phyloP scores from a whole-genome alignment of 2,797 vertebrate genomes.

The Eulemur rubriventer region DNA sequence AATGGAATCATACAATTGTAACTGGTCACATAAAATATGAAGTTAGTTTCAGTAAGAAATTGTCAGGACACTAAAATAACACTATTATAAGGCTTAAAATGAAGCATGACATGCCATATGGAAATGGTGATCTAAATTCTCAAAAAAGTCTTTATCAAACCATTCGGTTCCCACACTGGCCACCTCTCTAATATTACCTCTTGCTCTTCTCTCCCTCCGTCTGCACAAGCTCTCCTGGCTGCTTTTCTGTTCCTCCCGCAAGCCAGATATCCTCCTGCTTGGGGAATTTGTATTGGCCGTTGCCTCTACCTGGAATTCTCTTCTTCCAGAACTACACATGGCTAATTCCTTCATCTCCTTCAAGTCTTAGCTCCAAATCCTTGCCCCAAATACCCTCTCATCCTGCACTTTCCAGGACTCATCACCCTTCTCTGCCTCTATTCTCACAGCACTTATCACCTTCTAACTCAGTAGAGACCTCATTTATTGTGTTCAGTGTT shows the following conservation, averaged over 20 bases:
- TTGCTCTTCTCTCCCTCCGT: not conserved
- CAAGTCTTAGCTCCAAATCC: not conserved
- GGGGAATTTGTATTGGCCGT: not conserved
- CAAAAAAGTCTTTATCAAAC: not conserved
- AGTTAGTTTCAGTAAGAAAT: constrained; percentile 46
- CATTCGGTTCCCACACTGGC: not conserved
- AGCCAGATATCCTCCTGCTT: not conserved
- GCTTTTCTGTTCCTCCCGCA: not conserved
- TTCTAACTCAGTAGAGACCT: not conserved
- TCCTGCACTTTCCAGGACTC: not conserved
- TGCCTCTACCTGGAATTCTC: not conserved
- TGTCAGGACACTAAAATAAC: constrained; percentile 29
- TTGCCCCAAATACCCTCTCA: not conserved
- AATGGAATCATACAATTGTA: constrained; percentile 50
- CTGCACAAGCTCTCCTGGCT: not conserved
- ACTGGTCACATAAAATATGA: not conserved
- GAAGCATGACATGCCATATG: not conserved
- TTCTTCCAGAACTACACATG: not conserved
- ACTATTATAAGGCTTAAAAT: not conserved
- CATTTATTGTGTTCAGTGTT: not conserved
- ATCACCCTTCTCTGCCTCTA: not conserved
- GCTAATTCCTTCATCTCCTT: not conserved
- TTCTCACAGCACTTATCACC: not conserved
- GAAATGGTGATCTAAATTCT: not conserved
- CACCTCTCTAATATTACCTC: not conserved